Conservation (phyloP, 2,888 invertebrate species). For the Pinctada fucata region DNA sequence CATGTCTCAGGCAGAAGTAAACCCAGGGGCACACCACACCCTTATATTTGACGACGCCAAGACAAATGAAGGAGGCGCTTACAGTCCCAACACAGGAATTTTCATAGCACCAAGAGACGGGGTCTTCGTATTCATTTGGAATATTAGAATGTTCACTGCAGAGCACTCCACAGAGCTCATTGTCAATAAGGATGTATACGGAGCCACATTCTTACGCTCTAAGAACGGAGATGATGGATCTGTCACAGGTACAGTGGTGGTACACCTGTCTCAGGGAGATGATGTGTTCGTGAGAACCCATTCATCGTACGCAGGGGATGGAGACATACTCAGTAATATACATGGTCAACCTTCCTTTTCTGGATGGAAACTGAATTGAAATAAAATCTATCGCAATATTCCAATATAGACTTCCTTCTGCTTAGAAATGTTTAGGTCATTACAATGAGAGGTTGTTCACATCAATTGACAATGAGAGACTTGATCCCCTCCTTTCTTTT, state of each 20-base stretch:
- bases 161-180: slow-evolving; percentile 21
- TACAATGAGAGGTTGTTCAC: too few species aligned
- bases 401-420: too few species aligned
- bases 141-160: background rate
- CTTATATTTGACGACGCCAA: slow-evolving; percentile 8
- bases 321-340: background rate
- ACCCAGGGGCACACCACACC: slow-evolving; percentile 5
- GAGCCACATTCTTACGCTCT: slow-evolving; percentile 12
- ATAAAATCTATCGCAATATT: too few species aligned
- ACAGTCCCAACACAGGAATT: slow-evolving; percentile 8
- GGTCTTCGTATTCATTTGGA: slow-evolving; percentile 17
- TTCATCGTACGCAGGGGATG: slow-evolving; percentile 13
- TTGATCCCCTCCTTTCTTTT: too few species aligned
- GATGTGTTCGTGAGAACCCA: slow-evolving; percentile 13
- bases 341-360: slow-evolving; percentile 22
- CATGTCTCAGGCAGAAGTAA: background rate
- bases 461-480: too few species aligned
- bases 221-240: slow-evolving; percentile 15
- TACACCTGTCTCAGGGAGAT: slow-evolving; percentile 14
- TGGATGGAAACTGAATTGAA: slow-evolving; percentile 16
- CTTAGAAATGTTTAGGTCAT: too few species aligned
- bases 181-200: slow-evolving; percentile 12
- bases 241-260: slow-evolving; percentile 20
- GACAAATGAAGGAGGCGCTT: slow-evolving; percentile 16
- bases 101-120: slow-evolving; percentile 15